phyloP scores from a whole-genome alignment of 2,113 vertebrate species.

The Potamarius usumacintae region DNA sequence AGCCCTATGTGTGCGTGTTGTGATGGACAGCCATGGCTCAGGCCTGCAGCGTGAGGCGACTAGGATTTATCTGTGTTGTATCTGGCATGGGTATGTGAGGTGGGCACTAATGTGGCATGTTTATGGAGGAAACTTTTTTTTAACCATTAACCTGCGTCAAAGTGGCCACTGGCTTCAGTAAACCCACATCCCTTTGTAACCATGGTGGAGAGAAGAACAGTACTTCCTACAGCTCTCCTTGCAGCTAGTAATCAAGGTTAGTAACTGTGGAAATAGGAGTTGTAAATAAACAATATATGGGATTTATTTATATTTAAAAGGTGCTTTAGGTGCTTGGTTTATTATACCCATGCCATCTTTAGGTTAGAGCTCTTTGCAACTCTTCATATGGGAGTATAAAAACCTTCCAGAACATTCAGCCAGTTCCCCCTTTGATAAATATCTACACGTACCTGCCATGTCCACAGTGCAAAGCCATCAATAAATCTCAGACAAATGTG shows the following conservation, averaged over 20 bases:
- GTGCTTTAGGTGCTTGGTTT: background rate
- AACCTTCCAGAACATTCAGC: conserved; percentile 15
- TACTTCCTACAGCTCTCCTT: background rate
- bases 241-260: conserved; percentile 12
- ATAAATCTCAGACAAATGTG: conserved; percentile 74
- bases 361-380: background rate
- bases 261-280: background rate
- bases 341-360: background rate
- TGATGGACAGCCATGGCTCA: conserved; percentile 43
- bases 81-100: conserved; percentile 32
- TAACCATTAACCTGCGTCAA: conserved; percentile 53
- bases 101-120: conserved; percentile 42
- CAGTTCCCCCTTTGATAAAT: conserved; percentile 53
- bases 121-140: conserved; percentile 31
- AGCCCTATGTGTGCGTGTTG: conserved; percentile 8
- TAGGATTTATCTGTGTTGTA: conserved; percentile 53
- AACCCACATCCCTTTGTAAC: conserved; percentile 31
- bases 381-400: background rate
- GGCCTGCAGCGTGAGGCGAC: conserved; percentile 43
- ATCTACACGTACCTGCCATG: conserved; percentile 70
- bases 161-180: conserved; percentile 26
- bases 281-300: background rate
- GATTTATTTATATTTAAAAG: conserved; percentile 1
- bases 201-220: background rate
- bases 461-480: conserved; percentile 65